A percentile compares a stretch with the other conserved stretches of the same genome.
Conservation (phyloP, 2,797 vertebrate genomes). For the Furcifer pardalis region DNA sequence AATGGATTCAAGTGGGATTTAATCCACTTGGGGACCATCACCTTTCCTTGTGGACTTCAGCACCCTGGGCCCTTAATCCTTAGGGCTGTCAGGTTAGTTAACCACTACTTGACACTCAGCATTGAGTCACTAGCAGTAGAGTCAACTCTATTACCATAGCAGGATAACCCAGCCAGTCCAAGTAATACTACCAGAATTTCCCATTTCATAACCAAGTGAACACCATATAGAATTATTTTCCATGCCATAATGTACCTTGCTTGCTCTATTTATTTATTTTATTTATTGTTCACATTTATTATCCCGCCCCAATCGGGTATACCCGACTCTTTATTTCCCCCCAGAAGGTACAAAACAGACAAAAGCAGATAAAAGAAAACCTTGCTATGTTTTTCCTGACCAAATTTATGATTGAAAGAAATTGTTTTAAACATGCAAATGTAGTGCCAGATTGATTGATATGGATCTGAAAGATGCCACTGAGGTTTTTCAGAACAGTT, state of each 20-base stretch:
- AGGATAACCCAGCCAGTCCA: too few species aligned
- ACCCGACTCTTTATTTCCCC: not conserved
- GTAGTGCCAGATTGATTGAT: not conserved
- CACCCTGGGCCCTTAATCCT: too few species aligned
- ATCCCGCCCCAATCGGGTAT: too few species aligned
- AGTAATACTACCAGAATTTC: not conserved
- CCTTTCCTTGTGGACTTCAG: too few species aligned
- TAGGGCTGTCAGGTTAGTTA: too few species aligned
- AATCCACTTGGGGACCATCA: too few species aligned
- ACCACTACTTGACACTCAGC: too few species aligned
- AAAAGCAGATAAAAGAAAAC: not conserved
- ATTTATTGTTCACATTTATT: too few species aligned
- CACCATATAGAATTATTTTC: not conserved
- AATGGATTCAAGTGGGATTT: too few species aligned
- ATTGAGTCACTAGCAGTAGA: too few species aligned
- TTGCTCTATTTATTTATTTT: not conserved
- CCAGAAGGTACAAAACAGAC: not conserved
- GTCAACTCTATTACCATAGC: too few species aligned
- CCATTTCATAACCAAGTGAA: not conserved
- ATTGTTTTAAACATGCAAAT: not conserved
- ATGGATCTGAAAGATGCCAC: not conserved
- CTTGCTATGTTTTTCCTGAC: not conserved
- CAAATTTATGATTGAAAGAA: not conserved
- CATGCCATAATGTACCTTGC: not conserved
- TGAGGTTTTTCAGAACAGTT: not conserved